phyloP scores from a whole-genome alignment of 2,113 vertebrate species.

The Ophthalmolycus amberensis region DNA sequence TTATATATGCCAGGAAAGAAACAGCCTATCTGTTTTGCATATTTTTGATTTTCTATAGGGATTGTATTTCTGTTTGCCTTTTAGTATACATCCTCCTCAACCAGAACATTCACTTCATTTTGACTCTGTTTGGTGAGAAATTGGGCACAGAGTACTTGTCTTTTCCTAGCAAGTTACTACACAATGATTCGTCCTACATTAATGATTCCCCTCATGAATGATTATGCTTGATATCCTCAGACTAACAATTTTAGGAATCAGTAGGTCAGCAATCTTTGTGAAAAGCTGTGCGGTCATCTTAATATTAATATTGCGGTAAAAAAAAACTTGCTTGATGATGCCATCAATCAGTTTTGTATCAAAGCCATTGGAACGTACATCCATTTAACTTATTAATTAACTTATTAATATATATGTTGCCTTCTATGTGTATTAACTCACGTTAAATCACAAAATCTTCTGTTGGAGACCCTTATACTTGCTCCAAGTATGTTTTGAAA shows the following conservation, averaged over 20 bases:
- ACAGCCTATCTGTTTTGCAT: background rate
- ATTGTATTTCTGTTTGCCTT: background rate
- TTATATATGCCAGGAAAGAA: background rate
- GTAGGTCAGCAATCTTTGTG: constrained; percentile 10
- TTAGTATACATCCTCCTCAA: background rate
- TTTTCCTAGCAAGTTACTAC: constrained; percentile 5
- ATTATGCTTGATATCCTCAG: constrained; percentile 9
- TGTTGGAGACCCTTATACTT: background rate
- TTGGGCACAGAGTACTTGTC: background rate
- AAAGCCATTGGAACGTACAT: background rate
- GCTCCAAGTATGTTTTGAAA: background rate
- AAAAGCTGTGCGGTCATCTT: constrained; percentile 1
- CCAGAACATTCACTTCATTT: background rate
- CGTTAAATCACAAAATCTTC: background rate
- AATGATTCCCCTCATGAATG: constrained; percentile 23
- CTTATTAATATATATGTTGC: background rate
- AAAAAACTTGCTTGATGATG: background rate
- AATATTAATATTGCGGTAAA: background rate
- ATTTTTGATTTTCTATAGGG: background rate
- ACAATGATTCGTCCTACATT: constrained; percentile 16
- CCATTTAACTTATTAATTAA: too few relatives aligned
- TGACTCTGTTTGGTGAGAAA: background rate
- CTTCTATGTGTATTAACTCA: background rate
- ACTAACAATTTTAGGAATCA: constrained; percentile 10
- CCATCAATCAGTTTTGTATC: background rate